Evolutionary conservation across 2,888 invertebrate genomes (phyloP).

Genomic region (Petrolisthes cinctipes): DNA sequence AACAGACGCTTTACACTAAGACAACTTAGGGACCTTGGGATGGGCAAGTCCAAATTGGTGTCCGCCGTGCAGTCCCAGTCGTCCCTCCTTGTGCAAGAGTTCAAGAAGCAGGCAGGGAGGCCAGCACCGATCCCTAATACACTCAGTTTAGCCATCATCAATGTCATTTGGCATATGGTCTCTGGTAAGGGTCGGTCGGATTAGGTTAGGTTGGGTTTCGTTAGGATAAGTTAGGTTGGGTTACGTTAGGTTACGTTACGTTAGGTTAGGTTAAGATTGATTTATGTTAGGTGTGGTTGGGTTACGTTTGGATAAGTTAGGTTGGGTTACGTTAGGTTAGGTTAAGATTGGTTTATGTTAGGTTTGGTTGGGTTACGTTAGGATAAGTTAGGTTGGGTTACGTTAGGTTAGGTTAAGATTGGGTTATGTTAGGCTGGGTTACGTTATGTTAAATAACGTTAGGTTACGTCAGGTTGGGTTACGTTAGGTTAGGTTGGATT

Average conservation of each 20-base stretch:
- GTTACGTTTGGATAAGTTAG: too few species aligned
- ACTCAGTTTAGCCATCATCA: constrained; percentile 31
- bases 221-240: too few species aligned
- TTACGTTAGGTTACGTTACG: background rate
- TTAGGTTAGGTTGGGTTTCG: background rate
- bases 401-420: too few species aligned
- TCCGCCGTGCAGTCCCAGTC: constrained; percentile 19
- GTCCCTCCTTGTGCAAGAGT: background rate
- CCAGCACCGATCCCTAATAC: background rate
- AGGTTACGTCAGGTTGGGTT: too few species aligned
- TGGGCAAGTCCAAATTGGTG: constrained; percentile 41
- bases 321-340: too few species aligned
- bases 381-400: too few species aligned
- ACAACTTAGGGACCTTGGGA: constrained; percentile 43
- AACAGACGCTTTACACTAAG: constrained; percentile 35
- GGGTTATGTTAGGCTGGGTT: too few species aligned
- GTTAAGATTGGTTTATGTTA: too few species aligned
- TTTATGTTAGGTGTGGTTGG: too few species aligned
- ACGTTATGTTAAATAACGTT: too few species aligned
- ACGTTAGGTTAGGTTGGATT: background rate
- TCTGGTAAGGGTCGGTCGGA: background rate
- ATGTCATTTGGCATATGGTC: constrained; percentile 47
- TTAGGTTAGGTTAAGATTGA: too few species aligned
- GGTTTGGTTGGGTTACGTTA: too few species aligned
- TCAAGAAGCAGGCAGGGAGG: background rate